A percentile compares a stretch with the other conserved stretches of the same genome.
Evolutionary conservation across 2,113 vertebrate species (phyloP).

Genomic region (Ammodytes marinus): DNA sequence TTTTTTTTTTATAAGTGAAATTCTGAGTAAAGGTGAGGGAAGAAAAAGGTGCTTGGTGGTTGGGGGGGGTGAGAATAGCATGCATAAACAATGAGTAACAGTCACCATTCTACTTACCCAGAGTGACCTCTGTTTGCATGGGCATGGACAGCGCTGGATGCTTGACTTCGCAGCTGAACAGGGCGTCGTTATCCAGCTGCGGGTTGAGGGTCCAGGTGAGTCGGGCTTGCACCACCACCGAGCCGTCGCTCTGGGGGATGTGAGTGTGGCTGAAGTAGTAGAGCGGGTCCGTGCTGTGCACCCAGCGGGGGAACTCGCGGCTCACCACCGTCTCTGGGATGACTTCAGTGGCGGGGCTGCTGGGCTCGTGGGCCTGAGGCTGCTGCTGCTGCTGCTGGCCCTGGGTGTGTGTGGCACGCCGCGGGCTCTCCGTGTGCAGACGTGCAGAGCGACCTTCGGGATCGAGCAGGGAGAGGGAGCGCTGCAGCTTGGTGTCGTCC

Average conservation of each 20-base stretch:
- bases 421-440: slow-evolving; percentile 85
- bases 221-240: slow-evolving; percentile 93
- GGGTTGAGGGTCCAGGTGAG: slow-evolving; percentile 98
- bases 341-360: slow-evolving; percentile 88
- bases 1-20: neutral
- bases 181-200: slow-evolving; percentile 95
- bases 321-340: slow-evolving; percentile 97
- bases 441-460: slow-evolving; percentile 77
- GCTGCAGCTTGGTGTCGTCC: slow-evolving; percentile 95
- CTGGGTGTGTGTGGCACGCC: slow-evolving; percentile 76
- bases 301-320: slow-evolving; percentile 97
- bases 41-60: neutral
- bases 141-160: slow-evolving; percentile 97
- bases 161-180: slow-evolving; percentile 99
- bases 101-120: slow-evolving; percentile 86
- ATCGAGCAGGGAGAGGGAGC: slow-evolving; percentile 90
- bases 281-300: slow-evolving; percentile 91
- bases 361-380: slow-evolving; percentile 76
- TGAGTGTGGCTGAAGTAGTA: slow-evolving; percentile 95
- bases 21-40: slow-evolving; percentile 11
- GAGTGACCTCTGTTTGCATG: slow-evolving; percentile 96
- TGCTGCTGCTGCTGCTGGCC: slow-evolving; percentile 70
- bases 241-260: slow-evolving; percentile 93
- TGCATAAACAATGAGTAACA: slow-evolving; percentile 7
- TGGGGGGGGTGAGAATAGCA: neutral